Percentiles rank a stretch among this genome's conserved stretches.
phyloP scores from a whole-genome alignment of 2,797 vertebrate genomes.

The Cynodonichthys magdalenae region DNA sequence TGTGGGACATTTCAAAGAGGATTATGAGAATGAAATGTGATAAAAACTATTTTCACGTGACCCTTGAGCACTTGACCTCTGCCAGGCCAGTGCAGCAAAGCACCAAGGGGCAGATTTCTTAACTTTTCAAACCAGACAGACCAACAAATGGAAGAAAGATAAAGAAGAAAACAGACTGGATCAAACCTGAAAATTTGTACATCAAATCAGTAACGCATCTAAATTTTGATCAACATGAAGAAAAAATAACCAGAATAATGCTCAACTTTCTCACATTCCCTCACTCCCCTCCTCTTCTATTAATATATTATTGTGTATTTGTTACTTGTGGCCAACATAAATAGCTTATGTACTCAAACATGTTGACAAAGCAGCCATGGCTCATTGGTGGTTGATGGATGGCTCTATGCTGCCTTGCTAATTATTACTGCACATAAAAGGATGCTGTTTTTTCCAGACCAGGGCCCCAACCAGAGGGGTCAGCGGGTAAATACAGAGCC shows the following conservation, averaged over 20 bases:
- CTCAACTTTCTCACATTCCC: slow-evolving; percentile 37
- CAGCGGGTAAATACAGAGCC: slow-evolving; percentile 78
- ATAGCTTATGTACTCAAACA: slow-evolving; percentile 74
- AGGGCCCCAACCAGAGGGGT: slow-evolving; percentile 72
- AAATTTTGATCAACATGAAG: slow-evolving; percentile 10
- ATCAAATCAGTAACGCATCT: slow-evolving; percentile 5
- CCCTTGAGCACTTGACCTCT: slow-evolving; percentile 74
- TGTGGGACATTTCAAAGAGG: slow-evolving; percentile 79
- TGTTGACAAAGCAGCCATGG: slow-evolving; percentile 79
- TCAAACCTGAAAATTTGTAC: slow-evolving; percentile 4
- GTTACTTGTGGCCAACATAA: slow-evolving; percentile 77
- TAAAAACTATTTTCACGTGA: slow-evolving; percentile 79
- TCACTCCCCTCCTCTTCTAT: slow-evolving; percentile 28
- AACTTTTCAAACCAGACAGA: slow-evolving; percentile 14
- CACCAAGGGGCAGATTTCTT: slow-evolving; percentile 38
- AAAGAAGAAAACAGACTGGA: neutral
- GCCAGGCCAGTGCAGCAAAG: slow-evolving; percentile 32
- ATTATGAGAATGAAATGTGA: slow-evolving; percentile 79
- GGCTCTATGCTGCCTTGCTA: slow-evolving; percentile 77
- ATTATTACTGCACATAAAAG: slow-evolving; percentile 86
- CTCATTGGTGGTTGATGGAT: slow-evolving; percentile 82
- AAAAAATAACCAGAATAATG: too few relatives aligned
- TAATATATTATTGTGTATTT: slow-evolving; percentile 71
- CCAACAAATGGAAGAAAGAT: neutral
- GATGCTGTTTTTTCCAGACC: slow-evolving; percentile 81